These are phyloP conservation scores for Luffia ferchaultella DNA, from an alignment of 2,888 invertebrate genomes.

Conservation along the genomic window DNA sequence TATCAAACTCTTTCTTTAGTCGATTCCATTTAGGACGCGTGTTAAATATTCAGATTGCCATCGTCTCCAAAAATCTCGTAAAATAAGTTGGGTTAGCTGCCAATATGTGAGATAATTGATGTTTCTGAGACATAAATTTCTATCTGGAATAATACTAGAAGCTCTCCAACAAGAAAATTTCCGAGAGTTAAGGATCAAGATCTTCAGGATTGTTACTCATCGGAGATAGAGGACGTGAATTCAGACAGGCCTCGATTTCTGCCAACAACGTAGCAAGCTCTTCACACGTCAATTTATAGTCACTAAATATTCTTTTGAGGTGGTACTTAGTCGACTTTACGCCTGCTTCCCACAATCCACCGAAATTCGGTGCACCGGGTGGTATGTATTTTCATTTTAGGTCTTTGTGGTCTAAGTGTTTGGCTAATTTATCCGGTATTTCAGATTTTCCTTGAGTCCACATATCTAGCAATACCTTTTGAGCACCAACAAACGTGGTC, in stretches of 20 bases:
- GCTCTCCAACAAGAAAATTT: neutral
- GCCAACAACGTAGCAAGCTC: neutral
- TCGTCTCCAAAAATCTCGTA: neutral
- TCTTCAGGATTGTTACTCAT: neutral
- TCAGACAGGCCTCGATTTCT: neutral
- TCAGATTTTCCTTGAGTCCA: neutral
- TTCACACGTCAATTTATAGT: neutral
- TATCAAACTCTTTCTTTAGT: neutral
- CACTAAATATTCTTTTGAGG: neutral
- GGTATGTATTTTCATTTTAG: neutral
- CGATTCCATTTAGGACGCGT: neutral
- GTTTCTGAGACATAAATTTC: neutral
- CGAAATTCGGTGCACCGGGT: neutral
- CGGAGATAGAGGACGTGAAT: neutral
- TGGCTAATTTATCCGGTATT: neutral
- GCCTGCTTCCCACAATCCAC: neutral
- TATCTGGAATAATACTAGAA: neutral
- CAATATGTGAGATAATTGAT: neutral
- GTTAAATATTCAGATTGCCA: neutral
- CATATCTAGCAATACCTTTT: neutral
- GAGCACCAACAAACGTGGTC: neutral
- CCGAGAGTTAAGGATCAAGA: neutral
- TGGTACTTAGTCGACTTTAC: neutral
- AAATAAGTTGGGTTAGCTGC: neutral
- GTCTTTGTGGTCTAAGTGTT: neutral